A percentile compares a stretch with the other conserved stretches of the same genome.
These are phyloP conservation scores for Drosophila subpulchrella DNA, from an alignment of 1,140 invertebrate genomes.

Conservation along the genomic window DNA sequence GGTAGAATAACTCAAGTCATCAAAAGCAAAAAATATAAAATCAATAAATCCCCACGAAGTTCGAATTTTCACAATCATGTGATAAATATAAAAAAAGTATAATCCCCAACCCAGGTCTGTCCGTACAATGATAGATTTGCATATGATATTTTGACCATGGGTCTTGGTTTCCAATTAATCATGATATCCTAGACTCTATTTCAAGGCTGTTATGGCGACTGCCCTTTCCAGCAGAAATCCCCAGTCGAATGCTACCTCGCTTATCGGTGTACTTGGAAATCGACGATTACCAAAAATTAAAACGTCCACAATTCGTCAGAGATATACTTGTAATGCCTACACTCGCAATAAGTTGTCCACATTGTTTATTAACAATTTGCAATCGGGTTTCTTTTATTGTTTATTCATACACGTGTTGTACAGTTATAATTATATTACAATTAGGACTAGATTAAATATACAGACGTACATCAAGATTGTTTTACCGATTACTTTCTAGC, in stretches of 20 bases:
- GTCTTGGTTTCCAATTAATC: constrained; percentile 32
- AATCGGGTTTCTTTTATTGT: constrained; percentile 64
- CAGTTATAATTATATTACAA: constrained; percentile 77
- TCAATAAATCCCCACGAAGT: constrained; percentile 40
- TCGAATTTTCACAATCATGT: constrained; percentile 55
- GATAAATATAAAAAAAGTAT: constrained; percentile 34
- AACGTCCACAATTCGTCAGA: constrained; percentile 5
- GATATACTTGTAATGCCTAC: constrained; percentile 12
- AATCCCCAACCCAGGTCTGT: constrained; percentile 35
- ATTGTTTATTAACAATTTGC: constrained; percentile 43
- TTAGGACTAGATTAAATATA: constrained; percentile 80
- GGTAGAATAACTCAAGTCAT: constrained; percentile 58
- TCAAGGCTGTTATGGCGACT: constrained; percentile 1
- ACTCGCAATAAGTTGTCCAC: constrained; percentile 17
- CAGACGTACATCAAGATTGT: constrained; percentile 63
- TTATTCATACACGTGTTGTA: constrained; percentile 54
- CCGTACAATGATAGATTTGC: constrained; percentile 48
- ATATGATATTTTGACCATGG: constrained; percentile 26
- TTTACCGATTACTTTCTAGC: constrained; percentile 57
- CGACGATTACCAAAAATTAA: constrained; percentile 10
- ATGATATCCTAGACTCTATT: constrained; percentile 26
- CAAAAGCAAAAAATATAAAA: constrained; percentile 22
- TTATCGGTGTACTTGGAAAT: constrained; percentile 25
- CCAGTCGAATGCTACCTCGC: neutral
- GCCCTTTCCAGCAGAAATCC: constrained; percentile 11